Base-by-base conservation (phyloP, 2,113 vertebrate species). In the Caretta caretta region DNA sequence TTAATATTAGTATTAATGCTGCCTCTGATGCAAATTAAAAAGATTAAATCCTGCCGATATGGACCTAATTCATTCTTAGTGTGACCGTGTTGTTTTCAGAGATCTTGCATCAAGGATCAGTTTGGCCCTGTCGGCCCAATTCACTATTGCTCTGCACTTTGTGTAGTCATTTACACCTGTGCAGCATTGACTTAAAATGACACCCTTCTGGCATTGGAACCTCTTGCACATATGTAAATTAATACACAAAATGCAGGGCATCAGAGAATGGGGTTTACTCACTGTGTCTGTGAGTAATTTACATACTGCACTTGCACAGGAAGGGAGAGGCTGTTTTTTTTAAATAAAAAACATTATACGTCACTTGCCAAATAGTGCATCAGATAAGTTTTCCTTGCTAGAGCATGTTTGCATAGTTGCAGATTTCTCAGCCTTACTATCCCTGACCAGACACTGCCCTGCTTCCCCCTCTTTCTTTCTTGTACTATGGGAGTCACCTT, bases 61-160 rank as follows among this genome's bases (percentile, higher is more conserved):
- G 84, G 75, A 2, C 53, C 92, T 56, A 53, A 95, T 92, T 94
- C 90, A 82, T 88, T 88, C 80, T 78, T 56, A n/a, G 51, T 94
- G 79, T 88, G 94, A 94, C 90, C 69, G 46, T 80, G 22, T 84
- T 85, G 81, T 82, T 14, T 89, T 94, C 31, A 56, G 38, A n/a
- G 42, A 89, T 53, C 83, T 89, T 83, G 24, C 46, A 48, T 87
- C 35, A 31, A 72, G 56, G 89, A 31, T 84, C 20, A 50, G 10
- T 84, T 88, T 89, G 84, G 35, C 51, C 80, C 25, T 79, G 51
- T 84, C 8, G 5, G 20, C 46, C 62, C 9, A 4, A 89, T 48
- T 84, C 3, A 1, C 19, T 27, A 29, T 49, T 72, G 42, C 42
- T 56, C 51, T 72, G 20, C 2, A 6, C 0, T 0, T 35, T 9